These are phyloP conservation scores for Prolemur simus DNA, from an alignment of 2,113 vertebrate species.

Conservation along the genomic window DNA sequence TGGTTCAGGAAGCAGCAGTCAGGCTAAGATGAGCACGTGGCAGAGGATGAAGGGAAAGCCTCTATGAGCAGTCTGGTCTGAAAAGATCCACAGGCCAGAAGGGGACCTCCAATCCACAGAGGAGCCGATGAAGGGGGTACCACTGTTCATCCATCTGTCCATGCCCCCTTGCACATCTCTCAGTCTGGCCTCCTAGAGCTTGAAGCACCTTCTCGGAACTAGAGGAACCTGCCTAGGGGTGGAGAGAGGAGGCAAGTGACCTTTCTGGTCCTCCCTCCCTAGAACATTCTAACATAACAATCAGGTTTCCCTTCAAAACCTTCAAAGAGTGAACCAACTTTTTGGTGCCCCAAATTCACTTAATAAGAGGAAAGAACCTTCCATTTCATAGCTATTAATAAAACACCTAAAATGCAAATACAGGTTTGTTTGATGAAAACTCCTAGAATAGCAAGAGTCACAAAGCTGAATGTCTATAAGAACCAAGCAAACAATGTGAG, in stretches of 20 bases:
- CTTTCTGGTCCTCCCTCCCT: not conserved
- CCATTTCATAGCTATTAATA: not conserved
- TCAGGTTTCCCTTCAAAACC: not conserved
- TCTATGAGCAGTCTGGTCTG: not conserved
- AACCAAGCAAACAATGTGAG: not conserved
- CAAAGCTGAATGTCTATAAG: not conserved
- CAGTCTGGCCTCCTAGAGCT: not conserved
- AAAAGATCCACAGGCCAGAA: not conserved
- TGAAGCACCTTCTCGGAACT: not conserved
- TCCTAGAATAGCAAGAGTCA: not conserved
- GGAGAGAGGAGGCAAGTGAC: not conserved
- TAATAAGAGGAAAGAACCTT: not conserved
- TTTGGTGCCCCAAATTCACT: not conserved
- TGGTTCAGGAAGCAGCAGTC: not conserved
- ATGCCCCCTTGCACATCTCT: fast-evolving
- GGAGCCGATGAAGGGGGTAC: not conserved
- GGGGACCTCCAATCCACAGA: not conserved
- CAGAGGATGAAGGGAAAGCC: not conserved
- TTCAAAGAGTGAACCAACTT: not conserved
- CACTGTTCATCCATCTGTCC: fast-evolving
- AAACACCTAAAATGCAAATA: not conserved
- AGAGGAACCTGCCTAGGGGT: not conserved
- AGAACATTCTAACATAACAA: not conserved
- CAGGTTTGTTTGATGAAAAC: not conserved
- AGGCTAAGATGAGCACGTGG: not conserved